These are phyloP conservation scores for Hystrix cristata DNA, from an alignment of 2,113 vertebrate species.

Conservation along the genomic window DNA sequence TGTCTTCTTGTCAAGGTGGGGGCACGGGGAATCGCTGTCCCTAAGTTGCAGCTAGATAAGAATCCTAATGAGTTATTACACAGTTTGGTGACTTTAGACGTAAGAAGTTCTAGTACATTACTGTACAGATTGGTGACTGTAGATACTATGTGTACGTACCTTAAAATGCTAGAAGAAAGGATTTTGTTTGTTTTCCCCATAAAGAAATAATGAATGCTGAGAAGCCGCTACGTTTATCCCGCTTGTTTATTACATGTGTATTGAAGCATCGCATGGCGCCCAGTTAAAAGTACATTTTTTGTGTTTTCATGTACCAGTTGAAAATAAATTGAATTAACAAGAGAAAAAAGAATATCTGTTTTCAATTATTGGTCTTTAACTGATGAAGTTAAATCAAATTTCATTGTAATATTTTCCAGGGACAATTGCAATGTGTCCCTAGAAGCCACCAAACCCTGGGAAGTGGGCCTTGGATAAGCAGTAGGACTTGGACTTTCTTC, in stretches of 20 bases:
- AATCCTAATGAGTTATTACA: background rate
- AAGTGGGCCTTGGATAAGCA: slow-evolving; percentile 93
- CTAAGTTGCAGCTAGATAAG: background rate
- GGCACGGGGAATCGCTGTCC: background rate
- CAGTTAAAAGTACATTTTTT: background rate
- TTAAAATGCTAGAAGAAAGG: background rate
- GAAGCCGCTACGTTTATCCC: background rate
- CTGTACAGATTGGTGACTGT: background rate
- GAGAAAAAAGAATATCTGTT: slow-evolving; percentile 87
- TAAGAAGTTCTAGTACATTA: background rate
- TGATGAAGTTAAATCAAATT: slow-evolving; percentile 99
- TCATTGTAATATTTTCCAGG: slow-evolving; percentile 98
- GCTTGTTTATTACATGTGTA: background rate
- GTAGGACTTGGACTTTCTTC: slow-evolving; percentile 98
- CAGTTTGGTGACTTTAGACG: background rate
- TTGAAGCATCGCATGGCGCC: background rate
- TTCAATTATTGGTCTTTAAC: slow-evolving; percentile 98
- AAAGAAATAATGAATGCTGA: background rate
- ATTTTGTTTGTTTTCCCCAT: background rate
- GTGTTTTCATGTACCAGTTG: background rate
- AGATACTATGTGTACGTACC: background rate
- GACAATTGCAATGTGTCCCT: slow-evolving; percentile 98
- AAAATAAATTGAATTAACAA: background rate
- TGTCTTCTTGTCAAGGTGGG: slow-evolving; percentile 95
- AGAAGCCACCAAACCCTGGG: slow-evolving; percentile 96